phyloP scores from a whole-genome alignment of 2,797 vertebrate genomes.

The Peromyscus aztecus region DNA sequence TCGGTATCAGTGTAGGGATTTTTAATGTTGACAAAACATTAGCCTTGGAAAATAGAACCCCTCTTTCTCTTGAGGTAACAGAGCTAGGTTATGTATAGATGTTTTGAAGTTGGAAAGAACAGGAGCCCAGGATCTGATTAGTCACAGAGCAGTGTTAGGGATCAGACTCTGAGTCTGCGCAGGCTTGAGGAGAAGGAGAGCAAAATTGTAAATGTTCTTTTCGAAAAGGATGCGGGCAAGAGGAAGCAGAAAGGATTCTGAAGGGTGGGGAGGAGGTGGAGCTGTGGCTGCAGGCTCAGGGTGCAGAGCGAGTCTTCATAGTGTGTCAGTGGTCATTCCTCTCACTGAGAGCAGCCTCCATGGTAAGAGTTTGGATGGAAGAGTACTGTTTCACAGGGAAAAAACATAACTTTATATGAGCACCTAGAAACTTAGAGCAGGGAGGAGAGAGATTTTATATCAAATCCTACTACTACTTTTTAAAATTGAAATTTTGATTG shows the following conservation, averaged over 20 bases:
- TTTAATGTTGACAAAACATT: constrained; percentile 41
- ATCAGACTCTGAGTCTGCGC: not conserved
- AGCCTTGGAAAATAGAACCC: constrained; percentile 10
- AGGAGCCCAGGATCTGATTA: not conserved
- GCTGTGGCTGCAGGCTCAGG: not conserved
- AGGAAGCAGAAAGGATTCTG: not conserved
- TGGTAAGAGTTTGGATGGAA: not conserved
- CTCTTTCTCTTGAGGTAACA: constrained; percentile 14
- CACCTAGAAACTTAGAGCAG: not conserved
- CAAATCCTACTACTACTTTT: not conserved
- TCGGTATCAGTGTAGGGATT: not conserved
- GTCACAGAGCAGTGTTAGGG: not conserved
- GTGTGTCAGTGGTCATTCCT: not conserved
- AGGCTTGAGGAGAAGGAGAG: not conserved
- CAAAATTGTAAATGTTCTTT: not conserved
- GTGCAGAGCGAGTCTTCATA: too few relatives aligned
- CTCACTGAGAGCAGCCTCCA: not conserved
- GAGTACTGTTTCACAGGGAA: not conserved
- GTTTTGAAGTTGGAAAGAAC: constrained; percentile 34
- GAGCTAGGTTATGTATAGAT: not conserved
- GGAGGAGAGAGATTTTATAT: constrained; percentile 39
- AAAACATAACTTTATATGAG: not conserved
- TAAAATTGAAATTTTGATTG: constrained; percentile 39
- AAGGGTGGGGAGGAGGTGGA: not conserved
- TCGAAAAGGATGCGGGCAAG: not conserved